Evolutionary conservation across 1,140 invertebrate species (phyloP).

Genomic region (Carcinoscorpius rotundicauda): DNA sequence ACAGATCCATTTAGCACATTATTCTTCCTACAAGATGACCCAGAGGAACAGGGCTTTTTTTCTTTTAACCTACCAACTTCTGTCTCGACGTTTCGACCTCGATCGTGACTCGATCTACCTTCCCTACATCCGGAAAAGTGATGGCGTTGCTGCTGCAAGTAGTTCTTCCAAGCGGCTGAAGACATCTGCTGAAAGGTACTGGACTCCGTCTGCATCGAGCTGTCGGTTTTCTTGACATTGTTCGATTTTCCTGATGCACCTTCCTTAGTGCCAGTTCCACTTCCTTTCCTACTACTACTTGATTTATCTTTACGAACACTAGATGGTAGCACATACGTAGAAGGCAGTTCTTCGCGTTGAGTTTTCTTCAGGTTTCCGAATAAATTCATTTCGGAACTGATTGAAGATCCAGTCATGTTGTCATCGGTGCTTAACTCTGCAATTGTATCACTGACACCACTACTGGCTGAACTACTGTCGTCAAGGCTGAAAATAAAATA

Average conservation of each 20-base stretch:
- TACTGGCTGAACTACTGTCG: conserved; percentile 46
- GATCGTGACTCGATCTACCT: too few relatives aligned
- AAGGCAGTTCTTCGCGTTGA: conserved; percentile 10
- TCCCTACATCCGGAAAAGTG: too few relatives aligned
- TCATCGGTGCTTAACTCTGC: conserved; percentile 45
- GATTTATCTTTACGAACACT: too few relatives aligned
- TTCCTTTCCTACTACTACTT: too few relatives aligned
- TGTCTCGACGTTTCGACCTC: too few relatives aligned
- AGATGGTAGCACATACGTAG: too few relatives aligned
- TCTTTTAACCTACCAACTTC: too few relatives aligned
- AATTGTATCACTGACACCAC: conserved; percentile 44
- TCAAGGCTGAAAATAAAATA: conserved; percentile 39
- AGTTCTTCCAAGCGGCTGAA: conserved; percentile 45
- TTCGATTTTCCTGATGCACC: background rate
- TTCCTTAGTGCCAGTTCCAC: background rate
- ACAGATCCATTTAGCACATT: too few relatives aligned
- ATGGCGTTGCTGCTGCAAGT: conserved; percentile 37
- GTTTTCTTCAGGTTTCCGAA: conserved; percentile 34
- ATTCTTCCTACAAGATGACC: too few relatives aligned
- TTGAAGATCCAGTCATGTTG: conserved; percentile 36
- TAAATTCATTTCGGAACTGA: conserved; percentile 31
- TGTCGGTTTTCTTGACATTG: conserved; percentile 39
- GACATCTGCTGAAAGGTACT: conserved; percentile 42
- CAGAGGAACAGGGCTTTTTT: too few relatives aligned
- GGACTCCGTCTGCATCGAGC: conserved; percentile 44